phyloP scores from a whole-genome alignment of 2,113 vertebrate genomes.

The Chelonoidis abingdonii region DNA sequence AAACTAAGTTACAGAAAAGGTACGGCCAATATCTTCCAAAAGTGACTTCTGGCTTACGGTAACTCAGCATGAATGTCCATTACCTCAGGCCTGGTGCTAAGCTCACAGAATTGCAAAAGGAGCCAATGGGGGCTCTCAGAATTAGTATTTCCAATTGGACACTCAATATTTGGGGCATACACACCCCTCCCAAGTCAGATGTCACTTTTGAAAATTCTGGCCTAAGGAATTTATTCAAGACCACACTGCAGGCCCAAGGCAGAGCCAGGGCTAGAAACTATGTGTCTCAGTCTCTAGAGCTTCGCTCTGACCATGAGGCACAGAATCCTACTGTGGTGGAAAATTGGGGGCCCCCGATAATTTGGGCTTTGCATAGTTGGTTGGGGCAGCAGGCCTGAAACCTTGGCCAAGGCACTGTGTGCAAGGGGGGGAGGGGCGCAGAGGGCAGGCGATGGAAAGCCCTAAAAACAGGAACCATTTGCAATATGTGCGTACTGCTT shows the following conservation, averaged over 20 bases:
- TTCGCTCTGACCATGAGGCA: background rate
- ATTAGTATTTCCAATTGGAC: background rate
- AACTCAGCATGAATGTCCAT: background rate
- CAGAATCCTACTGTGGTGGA: background rate
- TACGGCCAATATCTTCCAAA: background rate
- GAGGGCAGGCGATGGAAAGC: no score
- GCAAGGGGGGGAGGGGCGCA: no score
- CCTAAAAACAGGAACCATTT: no score
- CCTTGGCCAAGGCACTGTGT: no score
- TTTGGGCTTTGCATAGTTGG: no score
- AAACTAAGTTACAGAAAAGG: background rate
- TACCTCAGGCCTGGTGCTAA: fast-evolving
- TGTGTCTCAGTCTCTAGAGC: background rate
- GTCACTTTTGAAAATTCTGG: background rate
- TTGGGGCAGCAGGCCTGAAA: no score
- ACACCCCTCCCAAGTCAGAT: background rate
- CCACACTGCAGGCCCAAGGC: background rate
- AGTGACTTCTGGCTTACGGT: background rate
- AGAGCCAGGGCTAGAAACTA: background rate
- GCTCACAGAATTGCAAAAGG: background rate
- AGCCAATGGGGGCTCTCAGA: background rate
- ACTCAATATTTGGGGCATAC: background rate
- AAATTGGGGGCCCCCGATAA: no score
- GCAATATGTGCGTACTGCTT: no score
- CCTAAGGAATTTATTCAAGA: background rate